These are phyloP conservation scores for Hermatobates lingyangjiaoensis DNA, from an alignment of 1,140 invertebrate genomes.

Conservation along the genomic window DNA sequence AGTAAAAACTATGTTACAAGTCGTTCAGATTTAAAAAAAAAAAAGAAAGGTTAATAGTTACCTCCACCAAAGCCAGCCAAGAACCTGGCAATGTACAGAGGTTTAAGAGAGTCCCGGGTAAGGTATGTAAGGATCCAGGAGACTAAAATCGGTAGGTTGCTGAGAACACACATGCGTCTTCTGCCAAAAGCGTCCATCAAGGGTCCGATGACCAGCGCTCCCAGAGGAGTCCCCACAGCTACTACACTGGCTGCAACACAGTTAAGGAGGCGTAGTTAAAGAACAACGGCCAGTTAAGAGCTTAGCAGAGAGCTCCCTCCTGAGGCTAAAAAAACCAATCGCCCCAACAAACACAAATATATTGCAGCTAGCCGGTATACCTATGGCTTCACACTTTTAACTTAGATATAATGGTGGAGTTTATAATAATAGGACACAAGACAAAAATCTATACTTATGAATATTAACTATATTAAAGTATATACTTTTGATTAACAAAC, in stretches of 20 bases:
- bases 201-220: constrained; percentile 30
- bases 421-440: not conserved
- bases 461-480: not conserved
- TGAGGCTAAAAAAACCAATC: not conserved
- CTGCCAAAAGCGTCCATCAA: constrained; percentile 43
- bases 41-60: too few relatives aligned
- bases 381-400: not conserved
- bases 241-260: constrained; percentile 31
- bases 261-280: constrained; percentile 10
- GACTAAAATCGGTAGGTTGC: constrained; percentile 31
- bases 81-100: constrained; percentile 26
- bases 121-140: constrained; percentile 35
- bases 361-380: not conserved
- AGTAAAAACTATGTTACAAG: too few relatives aligned
- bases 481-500: not conserved
- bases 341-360: constrained; percentile 1
- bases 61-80: constrained; percentile 30
- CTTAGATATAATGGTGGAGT: constrained; percentile 1
- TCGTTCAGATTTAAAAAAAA: too few relatives aligned
- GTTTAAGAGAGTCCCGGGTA: constrained; percentile 1
- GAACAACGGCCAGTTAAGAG: not conserved
- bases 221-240: constrained; percentile 31
- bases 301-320: not conserved
- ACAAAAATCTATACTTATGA: not conserved
- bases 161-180: constrained; percentile 31